Evolutionary conservation across 2,888 invertebrate species (phyloP), one percentile per base, ranked within the genome.

Genomic region (Macaria liturata): DNA sequence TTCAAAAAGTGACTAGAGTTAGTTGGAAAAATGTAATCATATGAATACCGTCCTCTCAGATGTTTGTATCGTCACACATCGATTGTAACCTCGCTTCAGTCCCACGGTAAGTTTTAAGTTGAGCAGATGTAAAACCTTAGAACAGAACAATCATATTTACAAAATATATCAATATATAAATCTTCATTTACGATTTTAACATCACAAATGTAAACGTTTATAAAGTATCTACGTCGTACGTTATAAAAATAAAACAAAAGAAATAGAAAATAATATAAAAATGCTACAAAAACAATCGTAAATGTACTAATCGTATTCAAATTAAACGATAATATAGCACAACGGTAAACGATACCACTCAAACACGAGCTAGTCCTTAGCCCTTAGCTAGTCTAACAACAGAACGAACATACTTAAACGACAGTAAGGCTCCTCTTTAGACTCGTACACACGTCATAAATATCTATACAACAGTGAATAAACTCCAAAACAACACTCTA

Each of bases 101-200:
- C 84, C 83, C 84, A 83, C 83, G 76, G 78, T 83, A 84, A 86
- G 81, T 83, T 86, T 85, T 81, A 86, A 88, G 84, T 91, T 91
- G 91, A 91, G 91, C 91, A 91, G 89, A 89, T 84, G 79, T 88
- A 83, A 83, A 83, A 83, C 81, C 86, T 89, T 89, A 89, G 78
- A 89, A 87, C 87, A 82, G 82, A 88, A 87, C 81, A 83, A 80
- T 81, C 85, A 89, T 88, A 88, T 88, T 85, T 91, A 90, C 87
- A 91, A 87, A 86, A 86, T 87, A 86, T 77, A 76, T 80, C 80
- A 81, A 78, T 72, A 76, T 83, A 84, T 82, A 88, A 85, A 81
- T 80, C 67, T 80, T 79, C 68, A 72, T 68, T 76, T 76, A 80
- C 68, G 70, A 70, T 76, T 63, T 20, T 61, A 67, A 58, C 64